Percentiles rank a stretch among this genome's conserved stretches.
Conservation (phyloP, 2,797 vertebrate genomes). For the Amblyraja radiata region DNA sequence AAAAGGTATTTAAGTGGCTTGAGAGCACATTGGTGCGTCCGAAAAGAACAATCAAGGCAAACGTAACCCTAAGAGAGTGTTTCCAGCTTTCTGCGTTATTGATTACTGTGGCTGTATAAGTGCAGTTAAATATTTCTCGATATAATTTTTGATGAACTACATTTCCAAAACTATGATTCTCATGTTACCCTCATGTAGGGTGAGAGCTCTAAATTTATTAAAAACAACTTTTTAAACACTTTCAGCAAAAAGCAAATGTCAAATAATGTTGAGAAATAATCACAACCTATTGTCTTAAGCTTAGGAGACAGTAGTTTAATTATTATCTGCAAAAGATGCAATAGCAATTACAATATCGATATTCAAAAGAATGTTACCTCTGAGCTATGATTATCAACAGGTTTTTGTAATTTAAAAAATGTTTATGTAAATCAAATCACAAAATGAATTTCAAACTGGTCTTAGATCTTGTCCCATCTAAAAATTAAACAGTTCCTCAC, state of each 20-base stretch:
- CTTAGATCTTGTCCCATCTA: neutral
- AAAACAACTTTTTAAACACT: neutral
- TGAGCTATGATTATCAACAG: constrained; percentile 39
- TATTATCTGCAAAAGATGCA: too few relatives aligned
- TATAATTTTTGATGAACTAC: neutral
- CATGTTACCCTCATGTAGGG: neutral
- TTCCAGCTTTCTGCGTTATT: neutral
- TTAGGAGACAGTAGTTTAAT: too few relatives aligned
- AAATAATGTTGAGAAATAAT: neutral
- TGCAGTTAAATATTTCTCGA: neutral
- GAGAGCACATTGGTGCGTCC: too few relatives aligned
- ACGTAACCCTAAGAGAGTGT: too few relatives aligned
- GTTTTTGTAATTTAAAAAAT: constrained; percentile 44
- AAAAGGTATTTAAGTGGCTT: too few relatives aligned
- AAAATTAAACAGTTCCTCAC: constrained; percentile 48
- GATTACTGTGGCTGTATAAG: neutral
- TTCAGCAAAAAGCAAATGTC: neutral
- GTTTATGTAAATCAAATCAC: neutral
- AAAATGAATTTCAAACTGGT: neutral
- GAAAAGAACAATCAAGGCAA: too few relatives aligned
- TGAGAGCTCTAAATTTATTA: neutral
- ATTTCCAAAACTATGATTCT: neutral
- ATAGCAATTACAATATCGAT: neutral
- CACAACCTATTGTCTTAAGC: neutral
- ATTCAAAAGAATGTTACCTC: neutral